Conservation (phyloP, 2,113 vertebrate species). For the Siniperca knerii region DNA sequence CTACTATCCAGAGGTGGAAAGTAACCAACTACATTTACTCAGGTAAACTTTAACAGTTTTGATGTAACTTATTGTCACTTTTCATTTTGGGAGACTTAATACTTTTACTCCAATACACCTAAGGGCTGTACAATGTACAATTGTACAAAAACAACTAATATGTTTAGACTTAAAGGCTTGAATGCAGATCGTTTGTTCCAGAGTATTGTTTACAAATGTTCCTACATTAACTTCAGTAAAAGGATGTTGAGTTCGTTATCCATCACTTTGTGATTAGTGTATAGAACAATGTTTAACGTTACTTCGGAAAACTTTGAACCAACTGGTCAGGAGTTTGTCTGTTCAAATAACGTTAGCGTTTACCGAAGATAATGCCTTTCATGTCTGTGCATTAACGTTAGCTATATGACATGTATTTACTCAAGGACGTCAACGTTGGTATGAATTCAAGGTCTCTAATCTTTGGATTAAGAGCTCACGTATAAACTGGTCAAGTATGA, state of each 20-base stretch:
- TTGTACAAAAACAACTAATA: not conserved
- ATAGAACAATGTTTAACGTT: not conserved
- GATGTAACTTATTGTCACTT: not conserved
- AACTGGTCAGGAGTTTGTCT: not conserved
- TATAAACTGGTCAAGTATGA: accelerated
- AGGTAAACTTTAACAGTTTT: not conserved
- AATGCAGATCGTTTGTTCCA: not conserved
- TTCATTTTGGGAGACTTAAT: not conserved
- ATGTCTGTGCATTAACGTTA: not conserved
- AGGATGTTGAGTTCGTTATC: not conserved
- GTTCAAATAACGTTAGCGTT: not conserved
- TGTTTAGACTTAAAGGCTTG: not conserved
- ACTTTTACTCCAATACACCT: not conserved
- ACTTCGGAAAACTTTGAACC: not conserved
- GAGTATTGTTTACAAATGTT: not conserved
- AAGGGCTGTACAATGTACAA: not conserved
- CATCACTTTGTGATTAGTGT: not conserved
- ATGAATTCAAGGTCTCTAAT: not conserved
- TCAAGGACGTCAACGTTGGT: not conserved
- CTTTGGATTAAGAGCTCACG: accelerated
- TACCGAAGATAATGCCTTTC: not conserved
- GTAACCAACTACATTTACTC: not conserved
- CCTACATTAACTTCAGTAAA: not conserved
- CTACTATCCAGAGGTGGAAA: not conserved
- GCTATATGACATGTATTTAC: not conserved